Evolutionary conservation across 2,888 invertebrate genomes (phyloP).

Genomic region (Epinotia demarniana): DNA sequence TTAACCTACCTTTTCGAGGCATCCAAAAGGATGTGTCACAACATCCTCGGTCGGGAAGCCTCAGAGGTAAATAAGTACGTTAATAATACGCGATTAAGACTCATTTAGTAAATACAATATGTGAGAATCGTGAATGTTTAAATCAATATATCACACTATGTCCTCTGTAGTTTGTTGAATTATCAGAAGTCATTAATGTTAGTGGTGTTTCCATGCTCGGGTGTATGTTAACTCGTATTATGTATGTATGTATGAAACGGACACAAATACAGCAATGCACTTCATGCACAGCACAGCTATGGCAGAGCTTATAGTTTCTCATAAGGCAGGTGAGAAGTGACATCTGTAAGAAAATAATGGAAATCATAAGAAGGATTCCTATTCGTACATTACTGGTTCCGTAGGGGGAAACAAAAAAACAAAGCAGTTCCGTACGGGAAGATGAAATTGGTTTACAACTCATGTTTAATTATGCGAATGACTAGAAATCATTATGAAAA

Average conservation of each 20-base stretch:
- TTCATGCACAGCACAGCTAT: conserved; percentile 82
- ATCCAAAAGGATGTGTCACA: too few species aligned
- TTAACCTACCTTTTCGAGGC: too few species aligned
- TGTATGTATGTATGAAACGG: conserved; percentile 60
- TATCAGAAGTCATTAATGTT: conserved; percentile 53
- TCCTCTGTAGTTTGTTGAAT: conserved; percentile 7
- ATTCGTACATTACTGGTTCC: neutral
- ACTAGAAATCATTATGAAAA: neutral
- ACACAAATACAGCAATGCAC: conserved; percentile 76
- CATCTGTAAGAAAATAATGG: conserved; percentile 90
- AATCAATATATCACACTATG: conserved; percentile 18
- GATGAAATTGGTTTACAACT: neutral
- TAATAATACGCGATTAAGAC: too few species aligned
- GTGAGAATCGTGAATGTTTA: too few species aligned
- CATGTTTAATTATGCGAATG: neutral
- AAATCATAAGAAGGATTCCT: conserved; percentile 44
- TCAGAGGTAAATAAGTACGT: too few species aligned
- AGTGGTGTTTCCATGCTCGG: conserved; percentile 67
- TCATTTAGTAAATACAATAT: too few species aligned
- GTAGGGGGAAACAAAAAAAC: neutral
- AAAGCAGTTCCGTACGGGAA: neutral
- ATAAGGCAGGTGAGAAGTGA: conserved; percentile 95
- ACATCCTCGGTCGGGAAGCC: too few species aligned
- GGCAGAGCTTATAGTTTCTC: conserved; percentile 93
- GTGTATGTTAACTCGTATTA: conserved; percentile 53